Base-by-base conservation (phyloP, 2,888 invertebrate species). In the Leptinotarsa juncta region DNA sequence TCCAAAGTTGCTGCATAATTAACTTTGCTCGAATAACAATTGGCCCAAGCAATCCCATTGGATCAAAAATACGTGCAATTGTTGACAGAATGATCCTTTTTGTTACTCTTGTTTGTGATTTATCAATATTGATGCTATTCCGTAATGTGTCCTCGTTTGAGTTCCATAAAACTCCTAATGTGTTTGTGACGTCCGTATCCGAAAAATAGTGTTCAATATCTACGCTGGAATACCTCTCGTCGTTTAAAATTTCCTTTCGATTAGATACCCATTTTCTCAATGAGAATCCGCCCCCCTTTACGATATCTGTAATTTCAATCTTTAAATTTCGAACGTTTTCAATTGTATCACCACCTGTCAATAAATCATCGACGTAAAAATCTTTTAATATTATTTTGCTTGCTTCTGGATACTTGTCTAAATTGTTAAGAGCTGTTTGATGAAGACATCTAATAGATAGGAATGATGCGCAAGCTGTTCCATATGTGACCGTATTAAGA, bases 401-500 rank as follows among this genome's bases (percentile, higher is more conserved):
- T 26, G 67, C 53, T 14, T 53, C 32, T 14, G 67, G 67, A 67
- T 15, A 67, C 53, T 3, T 12, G 3, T 7, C 10, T 15, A 7
- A 14, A 67, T 53, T 23, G 23, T 67, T 26, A 5, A n/a, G 10
- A 20, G 20, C 18, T 20, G 20, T 20, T 26, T 67, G 66, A 15
- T 53, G 51, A 4, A 51, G 51, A 49, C 50, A 49, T 50, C 67
- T 50, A 15, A 48, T 23, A n/a, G 80, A 74, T 32, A 79, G 55
- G 72, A 73, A 79, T 16, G 73, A n/a, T 2, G 78, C 70, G n/a
- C 73, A 55, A 0, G 72, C 49, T 1, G 73, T 78, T 4, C 80
- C 79, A 74, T 77, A 76, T 1, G 72, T 77, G 3, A 79, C 68
- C 12, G 77, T 77, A 65, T 77, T 77, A 14, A 79, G 70, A 26